Evolutionary conservation across 1,140 invertebrate genomes (phyloP).

Genomic region (Conus ventricosus): DNA sequence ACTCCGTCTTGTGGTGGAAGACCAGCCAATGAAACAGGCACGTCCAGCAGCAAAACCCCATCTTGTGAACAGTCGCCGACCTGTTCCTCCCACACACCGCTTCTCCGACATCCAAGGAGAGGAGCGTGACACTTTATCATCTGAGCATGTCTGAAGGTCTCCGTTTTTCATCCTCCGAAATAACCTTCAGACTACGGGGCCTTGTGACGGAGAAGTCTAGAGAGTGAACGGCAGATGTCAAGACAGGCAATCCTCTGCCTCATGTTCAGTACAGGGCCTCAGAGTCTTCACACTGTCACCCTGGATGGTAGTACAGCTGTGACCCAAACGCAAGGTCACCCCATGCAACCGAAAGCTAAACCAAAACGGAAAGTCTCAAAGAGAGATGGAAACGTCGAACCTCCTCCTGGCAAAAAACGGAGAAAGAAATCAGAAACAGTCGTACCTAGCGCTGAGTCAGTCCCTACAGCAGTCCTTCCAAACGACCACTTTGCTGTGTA

Average conservation of each 20-base stretch:
- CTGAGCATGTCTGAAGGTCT: slow-evolving; percentile 1
- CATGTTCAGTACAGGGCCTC: not conserved
- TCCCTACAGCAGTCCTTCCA: not conserved
- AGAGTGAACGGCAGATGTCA: not conserved
- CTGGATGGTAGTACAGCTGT: not conserved
- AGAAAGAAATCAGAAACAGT: not conserved
- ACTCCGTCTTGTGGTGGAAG: not conserved
- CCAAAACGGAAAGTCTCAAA: not conserved
- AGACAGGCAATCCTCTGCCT: not conserved
- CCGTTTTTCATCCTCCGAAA: not conserved
- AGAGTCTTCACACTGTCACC: not conserved
- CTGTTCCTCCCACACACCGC: not conserved
- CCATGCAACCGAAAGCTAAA: not conserved
- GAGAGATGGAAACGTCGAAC: not conserved
- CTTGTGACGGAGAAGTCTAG: not conserved
- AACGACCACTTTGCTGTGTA: not conserved
- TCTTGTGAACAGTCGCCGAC: not conserved
- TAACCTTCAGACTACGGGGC: not conserved
- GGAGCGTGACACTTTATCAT: not conserved
- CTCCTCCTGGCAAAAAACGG: not conserved
- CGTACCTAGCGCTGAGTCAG: not conserved
- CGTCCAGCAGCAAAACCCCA: not conserved
- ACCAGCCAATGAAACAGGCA: not conserved
- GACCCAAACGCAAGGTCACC: not conserved
- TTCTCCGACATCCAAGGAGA: not conserved